phyloP scores from a whole-genome alignment of 2,797 vertebrate species.

The Diceros bicornis region DNA sequence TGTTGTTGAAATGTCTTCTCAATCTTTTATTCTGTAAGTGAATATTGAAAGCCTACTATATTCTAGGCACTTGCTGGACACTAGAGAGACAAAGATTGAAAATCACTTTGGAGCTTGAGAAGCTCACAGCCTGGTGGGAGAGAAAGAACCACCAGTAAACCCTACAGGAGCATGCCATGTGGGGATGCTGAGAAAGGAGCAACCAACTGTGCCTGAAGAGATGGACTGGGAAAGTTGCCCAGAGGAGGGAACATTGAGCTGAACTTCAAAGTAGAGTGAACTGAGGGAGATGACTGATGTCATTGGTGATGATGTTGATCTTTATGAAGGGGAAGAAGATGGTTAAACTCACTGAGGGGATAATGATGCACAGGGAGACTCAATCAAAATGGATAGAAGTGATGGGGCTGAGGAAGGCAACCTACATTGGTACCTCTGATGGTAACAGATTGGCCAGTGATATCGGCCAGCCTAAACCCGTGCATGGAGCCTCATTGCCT shows the following conservation, averaged over 20 bases:
- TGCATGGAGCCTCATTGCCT: neutral
- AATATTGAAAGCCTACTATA: neutral
- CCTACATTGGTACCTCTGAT: neutral
- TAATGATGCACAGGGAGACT: neutral
- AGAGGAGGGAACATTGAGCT: neutral
- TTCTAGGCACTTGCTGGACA: neutral
- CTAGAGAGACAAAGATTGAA: slow-evolving; percentile 41
- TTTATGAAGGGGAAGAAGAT: neutral
- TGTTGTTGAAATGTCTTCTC: neutral
- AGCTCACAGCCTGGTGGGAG: slow-evolving; percentile 2
- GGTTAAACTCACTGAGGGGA: neutral
- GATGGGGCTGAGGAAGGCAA: neutral
- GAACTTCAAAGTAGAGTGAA: neutral
- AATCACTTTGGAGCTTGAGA: slow-evolving; percentile 13
- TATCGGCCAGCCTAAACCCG: neutral
- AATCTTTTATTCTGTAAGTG: neutral
- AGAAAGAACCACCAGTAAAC: neutral
- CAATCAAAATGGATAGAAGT: neutral
- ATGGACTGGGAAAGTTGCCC: neutral
- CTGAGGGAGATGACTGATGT: neutral
- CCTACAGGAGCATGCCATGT: neutral
- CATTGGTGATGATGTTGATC: neutral
- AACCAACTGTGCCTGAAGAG: neutral
- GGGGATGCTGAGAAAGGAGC: neutral
- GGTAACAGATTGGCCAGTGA: neutral